A percentile compares a stretch with the other conserved stretches of the same genome.
Evolutionary conservation across 2,113 vertebrate species (phyloP).

Genomic region (Phyllostomus hastatus): DNA sequence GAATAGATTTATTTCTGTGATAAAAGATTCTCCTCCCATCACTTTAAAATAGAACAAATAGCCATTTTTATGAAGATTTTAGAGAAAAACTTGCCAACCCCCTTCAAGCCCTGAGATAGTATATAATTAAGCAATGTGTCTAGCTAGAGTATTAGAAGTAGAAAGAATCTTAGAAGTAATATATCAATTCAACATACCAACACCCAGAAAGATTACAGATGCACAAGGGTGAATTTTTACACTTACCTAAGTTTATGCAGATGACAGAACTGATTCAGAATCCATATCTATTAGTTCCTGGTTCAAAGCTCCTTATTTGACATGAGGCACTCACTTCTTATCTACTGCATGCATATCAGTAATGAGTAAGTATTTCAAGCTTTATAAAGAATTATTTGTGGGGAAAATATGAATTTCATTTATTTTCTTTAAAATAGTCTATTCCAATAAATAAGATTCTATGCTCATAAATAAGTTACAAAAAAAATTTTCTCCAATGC

Average conservation of each 20-base stretch:
- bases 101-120: not conserved
- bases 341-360: not conserved
- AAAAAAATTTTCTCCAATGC: not conserved
- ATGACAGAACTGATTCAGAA: not conserved
- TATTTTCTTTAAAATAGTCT: slow-evolving; percentile 19
- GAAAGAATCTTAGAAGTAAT: not conserved
- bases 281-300: not conserved
- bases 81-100: not conserved
- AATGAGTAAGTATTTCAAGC: not conserved
- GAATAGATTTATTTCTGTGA: not conserved
- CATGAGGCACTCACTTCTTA: not conserved
- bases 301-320: not conserved
- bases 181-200: not conserved
- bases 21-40: not conserved
- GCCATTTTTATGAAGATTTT: not conserved
- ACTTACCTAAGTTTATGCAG: not conserved
- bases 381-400: not conserved
- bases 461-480: not conserved
- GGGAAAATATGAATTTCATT: not conserved
- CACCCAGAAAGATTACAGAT: not conserved
- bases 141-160: not conserved
- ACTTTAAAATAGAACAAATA: not conserved
- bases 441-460: not conserved
- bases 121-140: not conserved
- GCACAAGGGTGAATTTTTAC: not conserved